Conservation (phyloP, 2,888 invertebrate genomes). For the Cartodere bifasciata region DNA sequence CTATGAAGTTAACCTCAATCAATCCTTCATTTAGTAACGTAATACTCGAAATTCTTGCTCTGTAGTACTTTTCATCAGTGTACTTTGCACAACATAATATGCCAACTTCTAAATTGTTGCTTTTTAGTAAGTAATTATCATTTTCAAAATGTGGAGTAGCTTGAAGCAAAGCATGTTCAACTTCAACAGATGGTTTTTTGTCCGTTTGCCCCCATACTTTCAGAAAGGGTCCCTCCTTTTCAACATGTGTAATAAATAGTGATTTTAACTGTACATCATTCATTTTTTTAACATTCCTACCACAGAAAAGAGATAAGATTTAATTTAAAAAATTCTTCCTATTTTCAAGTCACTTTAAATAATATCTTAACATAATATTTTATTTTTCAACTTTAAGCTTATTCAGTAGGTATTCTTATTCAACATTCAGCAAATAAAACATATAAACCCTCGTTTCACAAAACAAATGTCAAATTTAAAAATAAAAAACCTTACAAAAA, state of each 20-base stretch:
- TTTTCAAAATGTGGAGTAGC: constrained; percentile 37
- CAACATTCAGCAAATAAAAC: no score
- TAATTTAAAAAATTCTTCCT: no score
- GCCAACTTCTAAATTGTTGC: constrained; percentile 34
- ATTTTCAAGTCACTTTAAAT: no score
- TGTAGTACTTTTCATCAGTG: constrained; percentile 51
- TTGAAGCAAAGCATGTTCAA: constrained; percentile 42
- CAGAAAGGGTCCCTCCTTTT: constrained; percentile 53
- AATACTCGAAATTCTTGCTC: constrained; percentile 45
- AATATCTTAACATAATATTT: no score
- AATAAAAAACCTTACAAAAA: no score
- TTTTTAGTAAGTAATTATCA: constrained; percentile 30
- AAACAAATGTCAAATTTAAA: no score
- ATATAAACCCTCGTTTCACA: no score
- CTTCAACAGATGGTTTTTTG: constrained; percentile 40
- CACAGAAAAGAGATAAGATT: no score
- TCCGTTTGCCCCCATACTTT: constrained; percentile 62
- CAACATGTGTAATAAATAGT: constrained; percentile 50
- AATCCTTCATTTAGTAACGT: constrained; percentile 38
- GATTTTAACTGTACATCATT: no score
- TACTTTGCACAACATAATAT: constrained; percentile 53
- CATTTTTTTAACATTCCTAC: no score
- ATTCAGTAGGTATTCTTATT: no score
- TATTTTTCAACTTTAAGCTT: no score
- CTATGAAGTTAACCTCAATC: constrained; percentile 54